Conservation (phyloP, 2,113 vertebrate species). For the Litocranius walleri region DNA sequence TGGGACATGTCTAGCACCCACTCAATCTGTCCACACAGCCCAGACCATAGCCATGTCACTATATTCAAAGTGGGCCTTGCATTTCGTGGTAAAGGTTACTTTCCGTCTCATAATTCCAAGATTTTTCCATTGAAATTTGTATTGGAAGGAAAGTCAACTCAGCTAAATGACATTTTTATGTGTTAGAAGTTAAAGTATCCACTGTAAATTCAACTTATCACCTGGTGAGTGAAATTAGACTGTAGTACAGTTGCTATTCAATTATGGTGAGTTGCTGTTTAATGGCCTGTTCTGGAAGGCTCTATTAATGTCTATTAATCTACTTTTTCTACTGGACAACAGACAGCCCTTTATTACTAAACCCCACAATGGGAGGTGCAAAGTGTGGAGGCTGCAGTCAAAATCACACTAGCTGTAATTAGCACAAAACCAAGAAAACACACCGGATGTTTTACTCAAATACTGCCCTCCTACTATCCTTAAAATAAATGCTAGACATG, state of each 20-base stretch:
- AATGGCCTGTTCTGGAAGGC: conserved; percentile 36
- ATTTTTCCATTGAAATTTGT: not conserved
- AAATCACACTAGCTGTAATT: not conserved
- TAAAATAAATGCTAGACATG: not conserved
- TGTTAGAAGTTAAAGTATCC: conserved; percentile 43
- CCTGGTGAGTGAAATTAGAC: conserved; percentile 60
- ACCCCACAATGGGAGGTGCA: fast-evolving
- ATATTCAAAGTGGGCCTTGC: fast-evolving
- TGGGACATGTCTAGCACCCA: fast-evolving
- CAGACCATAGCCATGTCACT: fast-evolving
- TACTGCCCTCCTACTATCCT: not conserved
- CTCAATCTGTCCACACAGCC: not conserved
- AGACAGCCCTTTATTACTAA: not conserved
- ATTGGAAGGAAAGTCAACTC: not conserved
- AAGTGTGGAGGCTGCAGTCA: not conserved
- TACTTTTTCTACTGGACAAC: conserved; percentile 13
- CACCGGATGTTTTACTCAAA: not conserved
- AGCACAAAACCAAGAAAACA: not conserved
- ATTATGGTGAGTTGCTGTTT: not conserved
- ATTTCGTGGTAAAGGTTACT: not conserved
- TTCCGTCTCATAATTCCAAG: not conserved
- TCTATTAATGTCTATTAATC: conserved; percentile 30
- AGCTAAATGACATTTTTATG: conserved; percentile 8
- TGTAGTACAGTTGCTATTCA: not conserved
- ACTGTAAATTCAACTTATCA: conserved; percentile 35